phyloP scores from a whole-genome alignment of 2,113 vertebrate genomes.

The Sphyrna mokarran region DNA sequence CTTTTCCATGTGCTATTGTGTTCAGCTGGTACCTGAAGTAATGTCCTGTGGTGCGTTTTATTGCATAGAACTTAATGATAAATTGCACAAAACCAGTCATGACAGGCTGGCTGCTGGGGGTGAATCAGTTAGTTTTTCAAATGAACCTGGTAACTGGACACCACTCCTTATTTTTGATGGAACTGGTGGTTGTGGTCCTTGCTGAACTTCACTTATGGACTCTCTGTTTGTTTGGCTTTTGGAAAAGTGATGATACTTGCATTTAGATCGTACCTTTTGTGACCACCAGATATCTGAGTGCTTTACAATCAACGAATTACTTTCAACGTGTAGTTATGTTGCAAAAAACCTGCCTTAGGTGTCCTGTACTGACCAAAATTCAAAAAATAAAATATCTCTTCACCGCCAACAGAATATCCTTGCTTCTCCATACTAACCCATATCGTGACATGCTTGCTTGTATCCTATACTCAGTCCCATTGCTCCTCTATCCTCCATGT shows the following conservation, averaged over 20 bases:
- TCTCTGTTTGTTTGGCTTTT: background rate
- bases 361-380: too few species aligned
- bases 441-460: too few species aligned
- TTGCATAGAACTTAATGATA: background rate
- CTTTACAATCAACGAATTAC: background rate
- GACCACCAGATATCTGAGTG: background rate
- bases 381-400: too few species aligned
- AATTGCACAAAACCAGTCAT: background rate
- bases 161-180: background rate
- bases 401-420: too few species aligned
- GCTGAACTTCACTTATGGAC: background rate
- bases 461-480: too few species aligned
- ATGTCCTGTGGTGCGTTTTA: background rate
- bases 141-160: background rate
- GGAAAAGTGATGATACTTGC: background rate
- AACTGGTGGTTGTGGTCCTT: background rate
- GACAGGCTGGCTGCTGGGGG: background rate
- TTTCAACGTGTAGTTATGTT: background rate
- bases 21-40: background rate
- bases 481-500: too few species aligned
- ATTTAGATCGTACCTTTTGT: background rate
- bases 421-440: too few species aligned
- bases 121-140: background rate
- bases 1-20: background rate
- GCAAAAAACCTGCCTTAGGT: too few species aligned